Evolutionary conservation across 2,113 vertebrate genomes (phyloP), one percentile per base, ranked within the genome.

Genomic region (Panurus biarmicus): DNA sequence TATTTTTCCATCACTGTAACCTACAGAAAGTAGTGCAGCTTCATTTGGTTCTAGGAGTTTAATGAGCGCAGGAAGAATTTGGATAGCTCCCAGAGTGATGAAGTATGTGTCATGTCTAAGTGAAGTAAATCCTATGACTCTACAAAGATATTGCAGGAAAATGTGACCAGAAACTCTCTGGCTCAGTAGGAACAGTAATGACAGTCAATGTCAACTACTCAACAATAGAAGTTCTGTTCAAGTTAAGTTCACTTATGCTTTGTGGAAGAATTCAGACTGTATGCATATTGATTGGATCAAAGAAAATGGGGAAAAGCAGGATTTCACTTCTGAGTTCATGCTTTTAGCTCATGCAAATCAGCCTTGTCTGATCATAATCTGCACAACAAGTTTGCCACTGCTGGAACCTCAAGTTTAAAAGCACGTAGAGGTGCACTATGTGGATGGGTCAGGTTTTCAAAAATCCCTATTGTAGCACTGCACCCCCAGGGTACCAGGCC

Each of bases 1-100:
- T 36, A 61, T 74, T 82, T 92, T 95, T 84, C 96, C 62, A 90
- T 96, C 78, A 35, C 53, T 92, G 90, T 87, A 88, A 89, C 48
- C 75, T 44, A 50, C 28, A 87, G 74, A 87, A 95, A 88, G 28
- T n/a, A 85, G 72, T 45, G 70, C 12, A 53, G 42, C 66, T 71
- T 84, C 23, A 9, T 48, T 89, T 81, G 65, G 24, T 42, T 87
- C 93, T 93, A 94, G 93, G 92, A 96, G n/a, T 95, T 89, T 70
- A 62, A 73, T 48, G 45, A 62, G 57, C 62, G 56, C 6, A 25
- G 42, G 47, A 94, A 85, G 44, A 57, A 71, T 82, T 73, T 45
- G 84, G 53, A 38, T 57, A 86, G 62, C 31, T 85, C 86, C 36
- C 67, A 73, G 74, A 85, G 44, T 3, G 18, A 3, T 67, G 87